phyloP scores from a whole-genome alignment of 2,113 vertebrate genomes.

The Eulemur macaco region DNA sequence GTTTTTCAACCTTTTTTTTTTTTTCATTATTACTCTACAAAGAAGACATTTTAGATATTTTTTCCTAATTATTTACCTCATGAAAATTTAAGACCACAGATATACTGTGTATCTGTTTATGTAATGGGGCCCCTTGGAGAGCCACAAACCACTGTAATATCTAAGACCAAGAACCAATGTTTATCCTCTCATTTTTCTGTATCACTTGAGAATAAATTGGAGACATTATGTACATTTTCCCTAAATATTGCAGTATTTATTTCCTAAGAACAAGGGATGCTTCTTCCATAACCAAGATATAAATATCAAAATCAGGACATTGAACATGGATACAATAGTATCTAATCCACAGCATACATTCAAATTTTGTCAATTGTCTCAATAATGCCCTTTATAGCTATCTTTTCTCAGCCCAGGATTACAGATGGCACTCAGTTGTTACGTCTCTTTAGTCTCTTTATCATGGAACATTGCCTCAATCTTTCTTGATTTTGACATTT shows the following conservation, averaged over 20 bases:
- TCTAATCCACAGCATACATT: neutral
- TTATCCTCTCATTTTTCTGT: neutral
- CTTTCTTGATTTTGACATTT: constrained; percentile 48
- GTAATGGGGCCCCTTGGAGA: neutral
- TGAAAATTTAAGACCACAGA: neutral
- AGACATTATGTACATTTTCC: neutral
- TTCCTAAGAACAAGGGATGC: neutral
- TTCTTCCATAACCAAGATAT: neutral
- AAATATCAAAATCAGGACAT: neutral
- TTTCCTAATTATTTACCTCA: neutral
- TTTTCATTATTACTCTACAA: neutral
- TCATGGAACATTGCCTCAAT: neutral
- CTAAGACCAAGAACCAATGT: neutral
- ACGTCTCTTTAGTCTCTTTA: neutral
- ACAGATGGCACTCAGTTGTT: neutral
- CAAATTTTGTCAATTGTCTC: neutral
- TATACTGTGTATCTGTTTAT: neutral
- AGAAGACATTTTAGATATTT: neutral
- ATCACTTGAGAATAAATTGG: neutral
- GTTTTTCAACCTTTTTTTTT: neutral
- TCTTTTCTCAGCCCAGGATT: neutral
- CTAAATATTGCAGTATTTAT: neutral
- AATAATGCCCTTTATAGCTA: neutral
- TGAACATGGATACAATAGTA: neutral
- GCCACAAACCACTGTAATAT: neutral